Evolutionary conservation across 1,140 invertebrate genomes (phyloP), one percentile per base, ranked within the genome.

Genomic region (Sarcophaga bullata): DNA sequence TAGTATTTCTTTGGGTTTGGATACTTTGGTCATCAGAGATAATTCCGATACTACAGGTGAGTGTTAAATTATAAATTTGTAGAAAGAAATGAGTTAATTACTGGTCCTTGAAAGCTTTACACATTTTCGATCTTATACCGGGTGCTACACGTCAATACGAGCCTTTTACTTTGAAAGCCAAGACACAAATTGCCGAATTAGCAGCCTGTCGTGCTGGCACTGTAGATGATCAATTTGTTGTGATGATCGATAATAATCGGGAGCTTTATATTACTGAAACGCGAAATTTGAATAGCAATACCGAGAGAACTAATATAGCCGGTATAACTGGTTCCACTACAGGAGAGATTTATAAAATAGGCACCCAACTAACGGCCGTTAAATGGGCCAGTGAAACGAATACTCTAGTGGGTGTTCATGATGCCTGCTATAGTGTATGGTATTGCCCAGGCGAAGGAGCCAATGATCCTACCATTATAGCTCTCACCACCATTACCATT

Each of bases 351-450:
- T 91, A 94, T 81, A 95, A 96, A 93, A 92, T 96, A 87, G 95
- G 95, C 93, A 91, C 88, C 25, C 96, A 97, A 93, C 93, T 97
- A 3, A 93, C 95, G 50, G 94, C 94, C 15, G 93, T 97, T 72
- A 91, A 91, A 83, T 98, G 97, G 96, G 96, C 97, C 85, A 94
- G 94, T 80, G 93, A 94, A 82, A 93, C 94, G 3, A 97, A 97
- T 89, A 96, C 97, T 86, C 90, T 98, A 83, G 95, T 95, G 46
- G 95, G 95, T 2, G 93, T 98, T 82, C 93, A 96, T 84, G 96
- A 98, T 85, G 92, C 94, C 0, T 94, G 93, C 85, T 91, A 98
- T 25, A 94, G 94, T 25, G 93, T 98, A n/a, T 98, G 96, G 95
- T 94, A 95, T 84, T 97, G 95, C 88, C 97, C 97, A 0, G 93